Conservation (phyloP, 64 coral and sea anemone genomes). For the Pocillopora verrucosa region DNA sequence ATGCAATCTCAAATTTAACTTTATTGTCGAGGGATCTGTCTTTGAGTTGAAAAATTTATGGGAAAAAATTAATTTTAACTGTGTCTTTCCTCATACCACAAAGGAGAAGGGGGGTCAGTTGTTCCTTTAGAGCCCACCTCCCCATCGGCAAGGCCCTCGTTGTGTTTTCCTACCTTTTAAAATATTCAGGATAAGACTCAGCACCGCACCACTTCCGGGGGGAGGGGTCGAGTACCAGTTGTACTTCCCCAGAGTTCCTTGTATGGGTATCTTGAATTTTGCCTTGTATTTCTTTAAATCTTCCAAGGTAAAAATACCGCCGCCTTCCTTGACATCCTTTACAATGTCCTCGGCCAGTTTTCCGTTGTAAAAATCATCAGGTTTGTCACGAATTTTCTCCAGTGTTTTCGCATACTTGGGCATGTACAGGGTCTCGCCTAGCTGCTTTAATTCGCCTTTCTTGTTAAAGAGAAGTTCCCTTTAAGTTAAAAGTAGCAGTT, state of each 20-base stretch:
- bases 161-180: constrained; percentile 71
- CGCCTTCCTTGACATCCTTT: constrained; percentile 70
- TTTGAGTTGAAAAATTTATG: no score
- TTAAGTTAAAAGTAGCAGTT: not conserved
- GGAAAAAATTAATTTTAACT: no score
- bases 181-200: constrained; percentile 86
- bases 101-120: no score
- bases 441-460: constrained; percentile 58
- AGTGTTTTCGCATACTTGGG: constrained; percentile 78
- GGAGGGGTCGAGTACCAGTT: constrained; percentile 83
- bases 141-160: no score
- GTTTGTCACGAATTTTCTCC: constrained; percentile 47
- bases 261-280: constrained; percentile 63
- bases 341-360: constrained; percentile 65
- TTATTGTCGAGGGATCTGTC: no score
- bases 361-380: constrained; percentile 64
- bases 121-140: no score
- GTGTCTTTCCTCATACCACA: no score
- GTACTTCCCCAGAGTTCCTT: constrained; percentile 60
- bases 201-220: constrained; percentile 87
- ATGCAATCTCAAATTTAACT: no score
- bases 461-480: constrained; percentile 79
- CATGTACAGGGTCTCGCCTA: constrained; percentile 75
- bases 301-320: constrained; percentile 77
- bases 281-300: constrained; percentile 91